Conservation (phyloP, 2,113 vertebrate species). For the Macquaria ambigua region DNA sequence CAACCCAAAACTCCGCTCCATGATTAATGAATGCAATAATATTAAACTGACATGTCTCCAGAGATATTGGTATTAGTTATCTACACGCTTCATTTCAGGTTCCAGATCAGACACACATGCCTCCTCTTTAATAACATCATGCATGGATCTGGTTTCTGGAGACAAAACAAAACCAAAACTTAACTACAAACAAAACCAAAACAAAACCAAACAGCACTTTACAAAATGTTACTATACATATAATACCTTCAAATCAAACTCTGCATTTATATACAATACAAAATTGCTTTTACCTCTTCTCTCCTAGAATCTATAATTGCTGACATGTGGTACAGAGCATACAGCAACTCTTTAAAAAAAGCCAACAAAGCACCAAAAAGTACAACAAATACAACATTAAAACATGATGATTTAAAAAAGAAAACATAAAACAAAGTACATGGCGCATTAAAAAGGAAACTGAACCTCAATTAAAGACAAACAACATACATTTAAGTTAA, state of each 20-base stretch:
- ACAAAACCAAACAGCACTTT: conserved; percentile 72
- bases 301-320: conserved; percentile 55
- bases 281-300: conserved; percentile 60
- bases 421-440: conserved; percentile 48
- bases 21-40: conserved; percentile 40
- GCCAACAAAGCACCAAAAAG: conserved; percentile 45
- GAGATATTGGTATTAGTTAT: conserved; percentile 51
- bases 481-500: conserved; percentile 69
- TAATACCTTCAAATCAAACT: conserved; percentile 68
- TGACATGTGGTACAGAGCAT: conserved; percentile 47
- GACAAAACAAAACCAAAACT: conserved; percentile 63
- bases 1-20: conserved; percentile 41
- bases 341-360: conserved; percentile 48
- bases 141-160: conserved; percentile 76
- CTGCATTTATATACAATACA: conserved; percentile 78
- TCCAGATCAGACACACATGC: conserved; percentile 66
- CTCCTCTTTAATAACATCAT: conserved; percentile 69
- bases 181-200: conserved; percentile 65
- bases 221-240: conserved; percentile 81
- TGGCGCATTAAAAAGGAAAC: conserved; percentile 56
- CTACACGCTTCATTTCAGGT: conserved; percentile 68
- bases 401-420: conserved; percentile 46
- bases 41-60: conserved; percentile 62
- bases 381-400: conserved; percentile 68
- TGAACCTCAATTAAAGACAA: conserved; percentile 61